Percentiles rank a stretch among this genome's conserved stretches.
phyloP scores from a whole-genome alignment of 2,888 invertebrate genomes.

The Brachyptera risi region DNA sequence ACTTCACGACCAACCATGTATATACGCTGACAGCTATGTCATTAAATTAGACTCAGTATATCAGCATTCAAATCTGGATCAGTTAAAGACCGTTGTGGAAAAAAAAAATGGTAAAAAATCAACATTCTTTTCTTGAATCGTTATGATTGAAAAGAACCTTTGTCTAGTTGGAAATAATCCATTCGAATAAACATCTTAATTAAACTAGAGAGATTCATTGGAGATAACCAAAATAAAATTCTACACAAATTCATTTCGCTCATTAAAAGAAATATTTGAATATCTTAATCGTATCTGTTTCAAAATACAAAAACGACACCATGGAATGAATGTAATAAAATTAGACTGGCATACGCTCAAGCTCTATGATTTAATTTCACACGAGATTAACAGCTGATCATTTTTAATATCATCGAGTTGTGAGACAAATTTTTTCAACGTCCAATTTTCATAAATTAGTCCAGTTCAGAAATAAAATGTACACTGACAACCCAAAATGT shows the following conservation, averaged over 20 bases:
- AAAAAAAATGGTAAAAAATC: neutral
- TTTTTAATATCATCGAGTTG: no score
- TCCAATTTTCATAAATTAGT: no score
- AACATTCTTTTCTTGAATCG: neutral
- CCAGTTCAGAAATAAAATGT: no score
- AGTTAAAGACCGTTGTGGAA: no score
- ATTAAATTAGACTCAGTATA: neutral
- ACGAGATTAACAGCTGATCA: no score
- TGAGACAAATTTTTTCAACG: no score
- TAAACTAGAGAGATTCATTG: no score
- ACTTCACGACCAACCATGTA: no score
- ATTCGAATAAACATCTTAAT: neutral
- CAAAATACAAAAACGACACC: neutral
- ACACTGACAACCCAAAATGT: no score
- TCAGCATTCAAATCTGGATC: neutral
- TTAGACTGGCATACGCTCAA: no score
- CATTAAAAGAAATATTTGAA: conserved; percentile 2
- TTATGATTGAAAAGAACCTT: neutral
- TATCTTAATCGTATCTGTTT: neutral
- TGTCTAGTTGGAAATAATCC: neutral
- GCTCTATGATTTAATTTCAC: no score
- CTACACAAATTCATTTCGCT: neutral
- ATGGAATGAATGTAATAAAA: no score
- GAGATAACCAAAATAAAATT: neutral
- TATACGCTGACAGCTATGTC: neutral